Percentiles rank a stretch among this genome's conserved stretches.
phyloP scores from a whole-genome alignment of 2,797 vertebrate species.

The Hafferia zeledoni region DNA sequence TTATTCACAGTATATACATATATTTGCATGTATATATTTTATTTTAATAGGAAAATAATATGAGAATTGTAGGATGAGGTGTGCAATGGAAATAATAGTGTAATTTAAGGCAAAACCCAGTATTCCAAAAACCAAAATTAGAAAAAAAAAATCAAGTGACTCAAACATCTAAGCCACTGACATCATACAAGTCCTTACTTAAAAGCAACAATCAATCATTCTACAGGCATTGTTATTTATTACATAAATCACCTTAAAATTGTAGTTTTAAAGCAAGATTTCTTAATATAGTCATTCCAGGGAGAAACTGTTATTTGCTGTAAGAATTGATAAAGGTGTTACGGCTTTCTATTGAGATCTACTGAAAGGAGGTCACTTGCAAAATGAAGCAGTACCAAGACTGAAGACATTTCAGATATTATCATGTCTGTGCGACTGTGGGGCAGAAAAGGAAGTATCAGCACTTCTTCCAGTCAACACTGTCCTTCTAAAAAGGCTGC shows the following conservation, averaged over 20 bases:
- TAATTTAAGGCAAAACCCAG: background rate
- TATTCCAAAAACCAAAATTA: background rate
- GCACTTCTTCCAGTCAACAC: background rate
- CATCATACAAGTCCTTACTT: background rate
- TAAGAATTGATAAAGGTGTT: background rate
- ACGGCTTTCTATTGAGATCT: background rate
- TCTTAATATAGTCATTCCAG: background rate
- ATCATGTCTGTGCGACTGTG: background rate
- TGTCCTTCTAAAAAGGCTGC: background rate
- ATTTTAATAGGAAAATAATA: background rate
- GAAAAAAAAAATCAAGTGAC: background rate
- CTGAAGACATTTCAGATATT: background rate
- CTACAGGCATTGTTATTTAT: background rate
- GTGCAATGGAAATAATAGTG: background rate
- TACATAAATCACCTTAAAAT: background rate
- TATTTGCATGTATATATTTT: background rate
- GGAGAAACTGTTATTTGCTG: background rate
- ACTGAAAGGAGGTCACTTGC: background rate
- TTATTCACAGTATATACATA: background rate
- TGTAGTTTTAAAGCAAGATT: background rate
- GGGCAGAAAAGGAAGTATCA: background rate
- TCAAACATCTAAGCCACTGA: background rate
- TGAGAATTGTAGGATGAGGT: background rate
- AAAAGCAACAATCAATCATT: background rate
- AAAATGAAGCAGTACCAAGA: background rate